Base-by-base conservation (phyloP, 1,140 invertebrate genomes). In the Anthonomus grandis region DNA sequence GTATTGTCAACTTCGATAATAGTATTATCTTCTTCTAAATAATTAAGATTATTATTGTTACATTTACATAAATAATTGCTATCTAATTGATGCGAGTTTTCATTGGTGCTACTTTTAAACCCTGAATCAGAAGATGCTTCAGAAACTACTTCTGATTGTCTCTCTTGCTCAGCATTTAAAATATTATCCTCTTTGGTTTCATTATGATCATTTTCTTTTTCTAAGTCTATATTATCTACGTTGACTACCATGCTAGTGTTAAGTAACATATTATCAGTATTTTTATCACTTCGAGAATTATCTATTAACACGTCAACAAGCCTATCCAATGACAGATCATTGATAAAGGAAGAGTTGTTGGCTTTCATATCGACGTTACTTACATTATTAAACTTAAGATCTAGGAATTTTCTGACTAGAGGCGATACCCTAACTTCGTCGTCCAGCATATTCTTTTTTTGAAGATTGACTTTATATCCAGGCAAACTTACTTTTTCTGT, bases 231-330 rank as follows among this genome's bases (percentile, higher is more conserved):
- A 34, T 22, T 44, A 21, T 44, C 38, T 10, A 52, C 21, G 34
- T 59, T 59, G 12, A 60, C 60, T 19, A 55, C 17, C 19, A 60
- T 58, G 18, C 52, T 60, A 12, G 50, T 64, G 21, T 64, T 63
- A 0, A 53, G 15, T 27, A 34, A 45, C n/a, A 24, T 45, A 44
- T 41, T 41, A 18, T 45, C 31, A 4, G 36, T 44, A 21, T 49
- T 38, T 2, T 52, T 39, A 5, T 53, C 45, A n/a, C 55, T 59
- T 17, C 59, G 54, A 5, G 48, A 44, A 6, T 18, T 37, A 38
- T 74, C 70, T 36, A 74, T 41, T 19, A 74, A 65, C 13, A 64
- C 70, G 45, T 72, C 69, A 1, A 74, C 70, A 12, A 74, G 65
- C 52, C 72, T 58, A 56, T 72, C 70, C 36, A 74, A 62, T 4